These are phyloP conservation scores for Drosophila paulistorum DNA, from an alignment of 1,140 invertebrate species.

Conservation along the genomic window DNA sequence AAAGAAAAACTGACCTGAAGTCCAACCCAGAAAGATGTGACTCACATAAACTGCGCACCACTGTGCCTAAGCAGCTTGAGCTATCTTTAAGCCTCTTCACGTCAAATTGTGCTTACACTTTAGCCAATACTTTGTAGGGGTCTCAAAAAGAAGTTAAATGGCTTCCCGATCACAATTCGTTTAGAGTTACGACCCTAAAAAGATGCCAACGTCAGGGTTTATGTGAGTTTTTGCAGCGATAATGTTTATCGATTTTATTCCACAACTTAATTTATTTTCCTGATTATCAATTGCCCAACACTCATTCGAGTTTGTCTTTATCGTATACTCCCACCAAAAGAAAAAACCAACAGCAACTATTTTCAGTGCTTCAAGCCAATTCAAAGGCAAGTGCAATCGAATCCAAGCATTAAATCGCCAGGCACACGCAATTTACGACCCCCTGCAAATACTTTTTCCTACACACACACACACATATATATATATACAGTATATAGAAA, in stretches of 20 bases:
- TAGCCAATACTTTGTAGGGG: conserved; percentile 5
- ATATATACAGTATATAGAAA: not conserved
- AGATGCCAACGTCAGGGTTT: not conserved
- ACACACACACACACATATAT: not conserved
- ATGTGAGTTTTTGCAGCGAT: not conserved
- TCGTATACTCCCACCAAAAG: not conserved
- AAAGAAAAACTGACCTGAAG: no score
- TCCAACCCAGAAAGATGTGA: no score
- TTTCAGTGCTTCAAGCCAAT: conserved; percentile 2
- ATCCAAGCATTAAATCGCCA: not conserved
- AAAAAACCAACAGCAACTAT: not conserved
- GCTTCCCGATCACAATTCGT: conserved; percentile 7
- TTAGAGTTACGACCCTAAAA: conserved; percentile 12
- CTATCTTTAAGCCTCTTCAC: conserved; percentile 1
- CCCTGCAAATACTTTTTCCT: not conserved
- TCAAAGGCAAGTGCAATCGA: not conserved
- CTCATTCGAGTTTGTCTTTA: conserved; percentile 10
- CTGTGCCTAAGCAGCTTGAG: not conserved
- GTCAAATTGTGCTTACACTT: conserved; percentile 8
- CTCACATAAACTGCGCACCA: not conserved
- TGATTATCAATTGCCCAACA: conserved; percentile 6
- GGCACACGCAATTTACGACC: not conserved
- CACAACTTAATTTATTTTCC: conserved; percentile 10
- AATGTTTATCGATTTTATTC: conserved; percentile 8
- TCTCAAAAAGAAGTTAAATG: conserved; percentile 2